Evolutionary conservation across 2,797 vertebrate genomes (phyloP).

Genomic region (Lagorchestes hirsutus): DNA sequence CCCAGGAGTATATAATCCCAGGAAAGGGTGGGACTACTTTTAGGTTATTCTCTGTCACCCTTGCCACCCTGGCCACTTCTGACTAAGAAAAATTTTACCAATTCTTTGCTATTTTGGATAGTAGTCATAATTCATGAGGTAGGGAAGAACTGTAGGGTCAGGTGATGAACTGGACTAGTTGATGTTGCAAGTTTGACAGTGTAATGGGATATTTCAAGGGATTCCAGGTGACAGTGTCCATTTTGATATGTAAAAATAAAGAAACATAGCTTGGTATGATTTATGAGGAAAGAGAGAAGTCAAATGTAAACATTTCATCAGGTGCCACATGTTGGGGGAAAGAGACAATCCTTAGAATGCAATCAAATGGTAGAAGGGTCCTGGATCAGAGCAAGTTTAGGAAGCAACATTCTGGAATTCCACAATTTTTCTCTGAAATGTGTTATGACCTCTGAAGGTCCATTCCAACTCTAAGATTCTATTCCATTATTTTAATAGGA

Average conservation of each 20-base stretch:
- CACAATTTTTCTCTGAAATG: not conserved
- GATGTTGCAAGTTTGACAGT: not conserved
- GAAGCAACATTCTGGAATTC: conserved; percentile 4
- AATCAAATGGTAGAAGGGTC: not conserved
- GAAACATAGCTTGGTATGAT: not conserved
- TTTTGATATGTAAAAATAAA: not conserved
- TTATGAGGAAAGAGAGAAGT: not conserved
- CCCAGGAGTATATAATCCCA: not conserved
- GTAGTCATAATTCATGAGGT: not conserved
- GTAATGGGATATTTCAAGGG: not conserved
- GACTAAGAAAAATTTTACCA: not conserved
- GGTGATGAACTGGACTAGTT: not conserved
- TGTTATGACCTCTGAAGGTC: not conserved
- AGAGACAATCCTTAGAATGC: not conserved
- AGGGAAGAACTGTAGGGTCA: not conserved
- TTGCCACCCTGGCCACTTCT: not conserved
- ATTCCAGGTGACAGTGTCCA: not conserved
- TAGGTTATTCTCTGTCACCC: not conserved
- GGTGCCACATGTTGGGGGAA: not conserved
- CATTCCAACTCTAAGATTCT: conserved; percentile 21
- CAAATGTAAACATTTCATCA: not conserved
- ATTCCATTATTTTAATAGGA: conserved; percentile 17
- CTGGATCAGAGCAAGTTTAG: not conserved
- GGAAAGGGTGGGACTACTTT: no score
- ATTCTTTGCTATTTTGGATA: not conserved